phyloP scores from a whole-genome alignment of 2,113 vertebrate species.

The Aegypius monachus region DNA sequence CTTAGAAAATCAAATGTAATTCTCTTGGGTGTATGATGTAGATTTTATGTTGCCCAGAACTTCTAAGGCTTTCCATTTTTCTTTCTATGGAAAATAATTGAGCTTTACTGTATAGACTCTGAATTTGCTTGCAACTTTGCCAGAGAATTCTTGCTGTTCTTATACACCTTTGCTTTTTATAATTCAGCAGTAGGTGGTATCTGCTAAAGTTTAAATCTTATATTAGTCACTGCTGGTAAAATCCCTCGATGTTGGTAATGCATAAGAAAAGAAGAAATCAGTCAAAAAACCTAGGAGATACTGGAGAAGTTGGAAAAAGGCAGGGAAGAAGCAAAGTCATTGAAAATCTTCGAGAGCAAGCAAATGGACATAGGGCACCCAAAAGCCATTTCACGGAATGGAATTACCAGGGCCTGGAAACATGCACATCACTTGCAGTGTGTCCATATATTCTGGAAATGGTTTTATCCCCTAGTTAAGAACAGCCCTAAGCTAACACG shows the following conservation, averaged over 20 bases:
- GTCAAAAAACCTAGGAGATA: not conserved
- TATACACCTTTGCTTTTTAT: slow-evolving; percentile 47
- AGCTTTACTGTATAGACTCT: not conserved
- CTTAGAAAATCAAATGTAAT: not conserved
- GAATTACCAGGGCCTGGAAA: not conserved
- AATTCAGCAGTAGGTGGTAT: slow-evolving; percentile 42
- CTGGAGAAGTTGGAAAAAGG: not conserved
- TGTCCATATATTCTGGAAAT: not conserved
- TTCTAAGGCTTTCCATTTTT: not conserved
- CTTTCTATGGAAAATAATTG: not conserved
- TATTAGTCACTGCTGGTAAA: slow-evolving; percentile 14
- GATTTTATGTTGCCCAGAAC: not conserved
- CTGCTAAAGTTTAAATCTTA: slow-evolving; percentile 24
- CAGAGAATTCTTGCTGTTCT: slow-evolving; percentile 13
- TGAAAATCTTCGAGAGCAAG: not conserved
- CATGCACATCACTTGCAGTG: not conserved
- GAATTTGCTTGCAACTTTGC: not conserved
- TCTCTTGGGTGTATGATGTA: not conserved
- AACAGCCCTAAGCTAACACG: fast-evolving
- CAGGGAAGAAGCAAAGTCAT: not conserved
- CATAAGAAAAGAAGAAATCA: not conserved
- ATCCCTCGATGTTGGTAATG: not conserved
- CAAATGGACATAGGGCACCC: not conserved
- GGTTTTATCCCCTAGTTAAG: not conserved
- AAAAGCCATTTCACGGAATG: not conserved